Percentiles rank a stretch among this genome's conserved stretches.
phyloP scores from a whole-genome alignment of 2,113 vertebrate species.

The Gymnocephalus cernua region DNA sequence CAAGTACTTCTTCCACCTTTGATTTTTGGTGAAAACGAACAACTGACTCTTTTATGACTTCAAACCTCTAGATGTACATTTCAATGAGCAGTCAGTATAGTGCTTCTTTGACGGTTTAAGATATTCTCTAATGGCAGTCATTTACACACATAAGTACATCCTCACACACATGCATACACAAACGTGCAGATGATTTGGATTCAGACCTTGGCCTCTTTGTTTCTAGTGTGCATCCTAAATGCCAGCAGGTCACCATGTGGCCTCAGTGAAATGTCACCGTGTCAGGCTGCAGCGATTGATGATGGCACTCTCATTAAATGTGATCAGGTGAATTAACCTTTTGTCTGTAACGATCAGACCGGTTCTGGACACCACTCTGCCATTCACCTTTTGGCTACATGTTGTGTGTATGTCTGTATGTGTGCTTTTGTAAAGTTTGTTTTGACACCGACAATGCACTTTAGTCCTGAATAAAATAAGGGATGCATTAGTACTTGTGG shows the following conservation, averaged over 20 bases:
- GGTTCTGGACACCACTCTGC: slow-evolving; percentile 31
- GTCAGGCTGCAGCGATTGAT: slow-evolving; percentile 66
- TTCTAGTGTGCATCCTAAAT: slow-evolving; percentile 61
- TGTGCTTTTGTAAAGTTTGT: background rate
- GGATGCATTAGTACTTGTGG: background rate
- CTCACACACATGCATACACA: slow-evolving; percentile 12
- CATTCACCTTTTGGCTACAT: slow-evolving; percentile 1
- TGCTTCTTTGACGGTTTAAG: background rate
- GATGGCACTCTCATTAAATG: slow-evolving; percentile 70
- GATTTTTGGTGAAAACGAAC: background rate
- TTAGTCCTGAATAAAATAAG: background rate
- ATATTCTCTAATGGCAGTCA: slow-evolving; percentile 2
- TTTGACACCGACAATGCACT: background rate
- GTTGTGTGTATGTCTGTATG: background rate
- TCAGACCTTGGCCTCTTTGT: slow-evolving; percentile 42
- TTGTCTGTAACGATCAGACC: slow-evolving; percentile 43
- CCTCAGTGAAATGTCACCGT: slow-evolving; percentile 71
- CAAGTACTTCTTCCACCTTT: background rate
- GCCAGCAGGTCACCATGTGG: slow-evolving; percentile 67
- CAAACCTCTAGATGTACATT: background rate
- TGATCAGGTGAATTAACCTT: slow-evolving; percentile 81
- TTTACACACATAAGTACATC: background rate
- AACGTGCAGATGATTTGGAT: slow-evolving; percentile 50
- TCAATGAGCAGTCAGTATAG: background rate
- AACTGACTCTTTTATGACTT: background rate